Conservation (phyloP, 2,888 invertebrate species). For the Thymelicus sylvestris region DNA sequence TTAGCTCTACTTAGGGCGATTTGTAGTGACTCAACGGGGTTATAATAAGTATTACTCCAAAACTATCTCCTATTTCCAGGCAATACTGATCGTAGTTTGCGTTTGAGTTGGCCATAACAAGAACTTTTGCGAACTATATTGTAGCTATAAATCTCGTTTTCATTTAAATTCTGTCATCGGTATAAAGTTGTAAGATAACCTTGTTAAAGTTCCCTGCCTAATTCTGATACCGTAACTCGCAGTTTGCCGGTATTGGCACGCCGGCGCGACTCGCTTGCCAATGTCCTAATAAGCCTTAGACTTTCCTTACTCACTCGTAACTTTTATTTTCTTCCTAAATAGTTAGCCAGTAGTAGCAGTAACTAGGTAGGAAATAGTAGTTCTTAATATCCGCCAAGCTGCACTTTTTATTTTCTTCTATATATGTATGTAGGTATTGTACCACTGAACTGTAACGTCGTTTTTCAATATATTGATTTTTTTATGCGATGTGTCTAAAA, state of each 20-base stretch:
- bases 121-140: background rate
- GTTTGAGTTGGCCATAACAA: background rate
- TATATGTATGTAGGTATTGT: no score
- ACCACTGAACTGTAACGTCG: no score
- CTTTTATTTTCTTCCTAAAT: slow-evolving; percentile 31
- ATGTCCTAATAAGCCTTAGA: slow-evolving; percentile 36
- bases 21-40: no score
- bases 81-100: no score
- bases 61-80: no score
- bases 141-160: slow-evolving; percentile 11
- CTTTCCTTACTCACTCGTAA: slow-evolving; percentile 17
- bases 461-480: no score
- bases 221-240: slow-evolving; percentile 21
- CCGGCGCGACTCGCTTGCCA: slow-evolving; percentile 20
- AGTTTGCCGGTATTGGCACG: slow-evolving; percentile 24
- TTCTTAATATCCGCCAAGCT: background rate
- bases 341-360: slow-evolving; percentile 2
- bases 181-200: slow-evolving; percentile 25
- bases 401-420: no score
- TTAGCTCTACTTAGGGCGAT: no score
- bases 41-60: no score
- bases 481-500: no score
- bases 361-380: background rate
- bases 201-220: slow-evolving; percentile 30
- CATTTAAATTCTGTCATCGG: slow-evolving; percentile 30